Base-by-base conservation (phyloP, 2,888 invertebrate species). In the Chrysolina haemoptera region DNA sequence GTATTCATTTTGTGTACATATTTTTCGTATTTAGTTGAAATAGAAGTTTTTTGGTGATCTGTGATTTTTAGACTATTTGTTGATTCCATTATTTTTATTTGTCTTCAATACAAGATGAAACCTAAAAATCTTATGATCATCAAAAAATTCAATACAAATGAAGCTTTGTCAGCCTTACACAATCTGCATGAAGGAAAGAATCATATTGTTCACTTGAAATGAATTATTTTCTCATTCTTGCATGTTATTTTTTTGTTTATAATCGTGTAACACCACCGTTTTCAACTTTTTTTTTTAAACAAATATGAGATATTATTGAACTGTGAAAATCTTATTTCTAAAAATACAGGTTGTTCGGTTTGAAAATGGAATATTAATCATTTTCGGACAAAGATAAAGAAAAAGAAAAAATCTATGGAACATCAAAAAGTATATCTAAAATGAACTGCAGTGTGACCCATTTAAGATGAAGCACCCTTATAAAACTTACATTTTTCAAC, bases 1-100 rank as follows among this genome's bases (percentile, higher is more conserved):
- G 35, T 59, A 59, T 59, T 59, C 59, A 35, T 35, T 59, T 35
- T 59, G 59, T 59, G 59, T 59, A 59, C 59, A 59, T 35, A 59
- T 59, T 27, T 59, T 35, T 59, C 16, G 4, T 59, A n/a, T 59
- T 59, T 35, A 59, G 22, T 59, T 55, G 22, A 27, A 27, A 27
- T 59, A n/a, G 50, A 46, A 14, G 9, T 27, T 27, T 27, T n/a
- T 8, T 27, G 22, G n/a, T n/a, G 35, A 16, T 35, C 5, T 35
- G n/a, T 35, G 27, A 59, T 59, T 59, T 59, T 59, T 35, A n/a
- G 27, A 35, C 9, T 59, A 59, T 35, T 27, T 20, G 4, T 20
- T 53, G 16, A 18, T 12, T n/a, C n/a, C 1, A 50, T 0, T 18
- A 50, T 50, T 43, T 43, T 11, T 12, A 43, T 43, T 35, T 35